Conservation (phyloP, 2,888 invertebrate genomes). For the Amphipyra berbera region DNA sequence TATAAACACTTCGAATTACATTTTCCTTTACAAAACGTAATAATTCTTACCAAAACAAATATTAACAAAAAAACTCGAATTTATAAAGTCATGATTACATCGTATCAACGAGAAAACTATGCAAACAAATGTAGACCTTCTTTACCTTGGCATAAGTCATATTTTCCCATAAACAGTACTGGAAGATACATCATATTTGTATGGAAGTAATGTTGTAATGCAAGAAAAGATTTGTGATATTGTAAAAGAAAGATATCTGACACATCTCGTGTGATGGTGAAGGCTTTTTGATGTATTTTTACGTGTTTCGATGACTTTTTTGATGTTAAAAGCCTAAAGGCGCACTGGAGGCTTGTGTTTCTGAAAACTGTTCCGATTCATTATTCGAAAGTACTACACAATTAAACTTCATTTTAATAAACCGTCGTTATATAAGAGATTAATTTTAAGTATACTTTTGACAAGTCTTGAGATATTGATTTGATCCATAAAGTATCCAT, state of each 20-base stretch:
- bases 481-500: too few relatives aligned
- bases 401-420: too few relatives aligned
- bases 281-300: slow-evolving; percentile 75
- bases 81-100: not conserved
- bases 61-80: not conserved
- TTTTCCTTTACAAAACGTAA: too few relatives aligned
- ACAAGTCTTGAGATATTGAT: too few relatives aligned
- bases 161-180: slow-evolving; percentile 34
- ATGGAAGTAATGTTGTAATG: slow-evolving; percentile 10
- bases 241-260: slow-evolving; percentile 48
- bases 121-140: slow-evolving; percentile 13
- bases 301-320: slow-evolving; percentile 73
- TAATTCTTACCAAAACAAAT: too few relatives aligned
- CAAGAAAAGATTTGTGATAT: slow-evolving; percentile 43
- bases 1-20: too few relatives aligned
- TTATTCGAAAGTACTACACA: not conserved
- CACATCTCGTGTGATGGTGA: slow-evolving; percentile 46
- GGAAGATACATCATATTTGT: slow-evolving; percentile 24
- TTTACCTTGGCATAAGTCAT: accelerated
- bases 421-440: too few relatives aligned
- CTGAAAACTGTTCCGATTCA: not conserved
- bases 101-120: not conserved
- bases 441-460: too few relatives aligned
- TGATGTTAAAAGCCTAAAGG: slow-evolving; percentile 65
- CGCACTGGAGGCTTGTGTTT: slow-evolving; percentile 10